Evolutionary conservation across 2,797 vertebrate genomes (phyloP).

Genomic region (Pipistrellus nathusii): DNA sequence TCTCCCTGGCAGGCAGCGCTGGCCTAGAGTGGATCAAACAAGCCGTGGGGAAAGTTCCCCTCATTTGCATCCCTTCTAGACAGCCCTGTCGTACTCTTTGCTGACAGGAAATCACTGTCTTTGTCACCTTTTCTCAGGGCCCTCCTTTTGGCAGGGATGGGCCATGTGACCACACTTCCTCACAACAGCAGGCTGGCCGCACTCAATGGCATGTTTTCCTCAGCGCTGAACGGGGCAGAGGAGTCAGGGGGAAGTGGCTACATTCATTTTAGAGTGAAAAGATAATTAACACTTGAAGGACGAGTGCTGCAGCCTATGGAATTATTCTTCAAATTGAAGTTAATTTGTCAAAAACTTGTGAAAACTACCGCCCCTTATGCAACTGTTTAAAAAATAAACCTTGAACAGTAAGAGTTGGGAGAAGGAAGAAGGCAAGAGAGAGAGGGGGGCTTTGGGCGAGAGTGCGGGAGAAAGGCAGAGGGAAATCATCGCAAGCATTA

Average conservation of each 20-base stretch:
- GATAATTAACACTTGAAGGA: slow-evolving; percentile 89
- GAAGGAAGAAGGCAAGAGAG: slow-evolving; percentile 35
- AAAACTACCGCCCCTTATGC: slow-evolving; percentile 54
- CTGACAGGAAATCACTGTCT: slow-evolving; percentile 93
- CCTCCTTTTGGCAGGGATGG: slow-evolving; percentile 91
- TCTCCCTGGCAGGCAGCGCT: slow-evolving; percentile 82
- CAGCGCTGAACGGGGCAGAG: slow-evolving; percentile 86
- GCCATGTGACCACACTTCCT: slow-evolving; percentile 92
- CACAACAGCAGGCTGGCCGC: slow-evolving; percentile 89
- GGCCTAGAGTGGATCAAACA: slow-evolving; percentile 90
- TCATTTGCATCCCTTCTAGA: slow-evolving; percentile 93
- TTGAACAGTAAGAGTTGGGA: slow-evolving; percentile 35
- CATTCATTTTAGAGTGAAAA: slow-evolving; percentile 90
- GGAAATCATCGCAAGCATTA: slow-evolving; percentile 72
- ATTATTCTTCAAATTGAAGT: slow-evolving; percentile 88
- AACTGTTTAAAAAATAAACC: slow-evolving; percentile 82
- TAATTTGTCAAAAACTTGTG: slow-evolving; percentile 86
- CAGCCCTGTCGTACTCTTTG: slow-evolving; percentile 90
- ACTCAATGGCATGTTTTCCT: slow-evolving; percentile 90
- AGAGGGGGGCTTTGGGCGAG: background rate
- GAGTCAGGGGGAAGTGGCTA: slow-evolving; percentile 89
- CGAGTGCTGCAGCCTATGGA: slow-evolving; percentile 87
- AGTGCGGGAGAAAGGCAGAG: background rate
- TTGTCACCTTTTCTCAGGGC: slow-evolving; percentile 92
- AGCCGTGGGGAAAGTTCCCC: slow-evolving; percentile 90